Percentiles rank a stretch among this genome's conserved stretches.
phyloP scores from a whole-genome alignment of 92 coral and sea anemone species.

The Heteractis magnifica region DNA sequence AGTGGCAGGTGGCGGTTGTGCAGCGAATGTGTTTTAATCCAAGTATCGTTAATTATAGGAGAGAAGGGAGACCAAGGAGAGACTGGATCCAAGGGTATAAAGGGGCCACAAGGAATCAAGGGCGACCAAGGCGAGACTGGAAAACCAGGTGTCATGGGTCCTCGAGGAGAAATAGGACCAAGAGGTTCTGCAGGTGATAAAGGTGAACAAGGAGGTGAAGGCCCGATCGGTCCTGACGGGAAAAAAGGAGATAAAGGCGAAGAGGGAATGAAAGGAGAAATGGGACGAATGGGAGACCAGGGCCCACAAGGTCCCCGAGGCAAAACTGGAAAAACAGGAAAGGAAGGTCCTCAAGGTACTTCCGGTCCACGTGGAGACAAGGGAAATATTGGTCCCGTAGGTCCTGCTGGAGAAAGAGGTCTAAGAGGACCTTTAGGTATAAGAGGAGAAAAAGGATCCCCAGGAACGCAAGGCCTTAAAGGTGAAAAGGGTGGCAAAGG shows the following conservation, averaged over 20 bases:
- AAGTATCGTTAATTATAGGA: neutral
- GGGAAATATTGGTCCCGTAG: neutral
- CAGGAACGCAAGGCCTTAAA: neutral
- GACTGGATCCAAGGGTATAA: neutral
- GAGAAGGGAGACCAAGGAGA: neutral
- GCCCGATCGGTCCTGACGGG: neutral
- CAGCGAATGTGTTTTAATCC: neutral
- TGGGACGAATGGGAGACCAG: neutral
- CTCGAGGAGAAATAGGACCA: neutral
- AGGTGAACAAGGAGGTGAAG: neutral
- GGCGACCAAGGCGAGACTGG: neutral
- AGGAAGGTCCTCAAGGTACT: slow-evolving; percentile 5
- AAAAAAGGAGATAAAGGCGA: slow-evolving; percentile 1
- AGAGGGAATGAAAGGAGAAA: slow-evolving; percentile 7
- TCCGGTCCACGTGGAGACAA: neutral
- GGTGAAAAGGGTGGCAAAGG: slow-evolving; percentile 9
- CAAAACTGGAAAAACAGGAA: slow-evolving; percentile 13
- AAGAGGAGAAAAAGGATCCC: neutral
- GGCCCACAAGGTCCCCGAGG: slow-evolving; percentile 16
- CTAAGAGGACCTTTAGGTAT: neutral
- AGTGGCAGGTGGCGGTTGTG: too few relatives aligned
- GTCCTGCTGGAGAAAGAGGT: neutral
- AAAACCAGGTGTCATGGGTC: neutral
- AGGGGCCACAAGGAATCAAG: neutral
- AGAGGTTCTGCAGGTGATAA: neutral